phyloP scores from a whole-genome alignment of 1,140 invertebrate genomes.

The Propsilocerus akamusi region DNA sequence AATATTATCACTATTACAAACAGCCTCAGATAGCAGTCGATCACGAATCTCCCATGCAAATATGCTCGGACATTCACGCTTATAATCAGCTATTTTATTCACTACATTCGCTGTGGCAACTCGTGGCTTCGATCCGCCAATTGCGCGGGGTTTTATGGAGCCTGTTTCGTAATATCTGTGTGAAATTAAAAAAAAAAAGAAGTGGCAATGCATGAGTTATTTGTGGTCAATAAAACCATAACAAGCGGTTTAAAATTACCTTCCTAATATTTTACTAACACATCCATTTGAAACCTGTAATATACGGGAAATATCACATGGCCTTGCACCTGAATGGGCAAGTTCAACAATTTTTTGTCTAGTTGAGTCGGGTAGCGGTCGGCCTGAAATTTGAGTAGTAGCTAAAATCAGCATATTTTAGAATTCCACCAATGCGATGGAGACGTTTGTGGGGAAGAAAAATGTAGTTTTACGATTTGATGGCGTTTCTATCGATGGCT shows the following conservation, averaged over 20 bases:
- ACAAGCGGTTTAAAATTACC: conserved; percentile 37
- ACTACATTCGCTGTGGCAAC: conserved; percentile 92
- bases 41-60: conserved; percentile 98
- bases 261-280: conserved; percentile 87
- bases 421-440: too few species aligned
- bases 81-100: conserved; percentile 87
- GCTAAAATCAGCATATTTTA: too few species aligned
- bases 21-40: conserved; percentile 83
- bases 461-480: too few species aligned
- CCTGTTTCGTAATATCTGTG: conserved; percentile 95
- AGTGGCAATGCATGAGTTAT: neutral
- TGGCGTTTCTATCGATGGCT: too few species aligned
- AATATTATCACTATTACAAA: conserved; percentile 98
- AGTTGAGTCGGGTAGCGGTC: conserved; percentile 90
- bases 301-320: conserved; percentile 95
- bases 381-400: conserved; percentile 29
- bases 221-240: neutral
- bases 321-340: conserved; percentile 87
- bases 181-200: conserved; percentile 8
- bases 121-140: conserved; percentile 87
- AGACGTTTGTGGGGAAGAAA: too few species aligned
- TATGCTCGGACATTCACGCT: conserved; percentile 90
- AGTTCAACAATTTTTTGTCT: conserved; percentile 96
- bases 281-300: conserved; percentile 93
- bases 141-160: conserved; percentile 85